These are phyloP conservation scores for Amphiduros pacificus DNA, from an alignment of 2,888 invertebrate species.

Conservation along the genomic window DNA sequence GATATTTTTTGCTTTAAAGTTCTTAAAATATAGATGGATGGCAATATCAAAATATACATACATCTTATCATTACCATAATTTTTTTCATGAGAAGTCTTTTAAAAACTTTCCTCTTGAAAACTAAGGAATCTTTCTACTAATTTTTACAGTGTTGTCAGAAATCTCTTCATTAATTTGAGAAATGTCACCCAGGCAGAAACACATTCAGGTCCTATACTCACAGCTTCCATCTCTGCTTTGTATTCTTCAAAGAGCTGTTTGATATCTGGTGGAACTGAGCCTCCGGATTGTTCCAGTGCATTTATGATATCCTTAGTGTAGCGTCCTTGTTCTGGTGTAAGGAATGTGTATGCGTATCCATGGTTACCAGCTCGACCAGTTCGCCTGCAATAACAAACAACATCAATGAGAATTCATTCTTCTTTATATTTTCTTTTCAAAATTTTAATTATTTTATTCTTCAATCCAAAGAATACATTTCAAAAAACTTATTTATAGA, in stretches of 20 bases:
- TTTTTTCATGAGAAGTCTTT: background rate
- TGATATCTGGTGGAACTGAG: constrained; percentile 76
- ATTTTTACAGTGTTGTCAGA: too few species aligned
- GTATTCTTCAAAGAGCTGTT: constrained; percentile 72
- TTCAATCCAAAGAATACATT: background rate
- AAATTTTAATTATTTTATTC: background rate
- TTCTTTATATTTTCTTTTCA: too few species aligned
- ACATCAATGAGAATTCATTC: background rate
- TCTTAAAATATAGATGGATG: too few species aligned
- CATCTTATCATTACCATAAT: too few species aligned
- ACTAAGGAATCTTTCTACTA: too few species aligned
- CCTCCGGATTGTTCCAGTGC: constrained; percentile 86
- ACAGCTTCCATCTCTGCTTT: constrained; percentile 88
- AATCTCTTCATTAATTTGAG: too few species aligned
- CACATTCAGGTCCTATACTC: too few species aligned
- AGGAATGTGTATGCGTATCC: constrained; percentile 97
- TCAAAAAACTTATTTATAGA: too few species aligned
- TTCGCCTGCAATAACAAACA: constrained; percentile 59
- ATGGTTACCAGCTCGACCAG: constrained; percentile 81
- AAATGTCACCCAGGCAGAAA: too few species aligned
- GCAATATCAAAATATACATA: too few species aligned
- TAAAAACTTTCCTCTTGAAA: too few species aligned
- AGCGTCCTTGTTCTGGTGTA: constrained; percentile 89
- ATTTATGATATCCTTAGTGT: constrained; percentile 88
- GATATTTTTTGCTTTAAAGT: too few species aligned